phyloP scores from a whole-genome alignment of 2,797 vertebrate species.

The Coracias cyanogaster region DNA sequence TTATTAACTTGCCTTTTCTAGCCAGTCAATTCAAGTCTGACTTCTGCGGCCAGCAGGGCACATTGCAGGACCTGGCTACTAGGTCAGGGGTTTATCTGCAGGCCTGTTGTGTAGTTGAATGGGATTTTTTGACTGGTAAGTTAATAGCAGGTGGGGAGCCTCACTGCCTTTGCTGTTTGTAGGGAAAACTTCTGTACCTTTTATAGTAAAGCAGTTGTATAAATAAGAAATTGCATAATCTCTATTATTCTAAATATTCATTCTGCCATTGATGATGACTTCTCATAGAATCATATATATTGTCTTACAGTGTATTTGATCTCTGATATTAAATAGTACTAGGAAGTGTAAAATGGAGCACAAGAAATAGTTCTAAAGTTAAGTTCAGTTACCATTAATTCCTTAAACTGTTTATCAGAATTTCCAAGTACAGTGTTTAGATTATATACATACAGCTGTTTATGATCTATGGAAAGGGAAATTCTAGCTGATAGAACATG shows the following conservation, averaged over 20 bases:
- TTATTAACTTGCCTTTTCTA: not conserved
- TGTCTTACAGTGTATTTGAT: not conserved
- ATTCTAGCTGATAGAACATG: not conserved
- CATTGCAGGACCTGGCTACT: not conserved
- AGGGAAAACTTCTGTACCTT: not conserved
- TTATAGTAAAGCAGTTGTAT: not conserved
- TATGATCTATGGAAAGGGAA: not conserved
- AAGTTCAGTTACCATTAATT: not conserved
- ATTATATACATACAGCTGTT: not conserved
- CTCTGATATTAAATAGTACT: not conserved
- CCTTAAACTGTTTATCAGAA: not conserved
- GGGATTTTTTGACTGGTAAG: not conserved
- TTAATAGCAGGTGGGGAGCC: not conserved
- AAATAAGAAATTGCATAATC: not conserved
- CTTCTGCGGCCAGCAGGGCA: not conserved
- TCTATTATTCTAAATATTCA: fast-evolving
- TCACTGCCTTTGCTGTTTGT: not conserved
- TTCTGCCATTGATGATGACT: not conserved
- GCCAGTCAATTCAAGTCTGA: not conserved
- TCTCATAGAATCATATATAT: not conserved
- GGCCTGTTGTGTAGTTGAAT: not conserved
- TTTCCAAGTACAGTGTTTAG: not conserved
- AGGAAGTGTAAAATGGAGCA: not conserved
- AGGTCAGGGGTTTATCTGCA: not conserved
- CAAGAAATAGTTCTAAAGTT: not conserved